Percentiles rank a stretch among this genome's conserved stretches.
phyloP scores from a whole-genome alignment of 1,140 invertebrate species.

The Alviniconcha marisindica region DNA sequence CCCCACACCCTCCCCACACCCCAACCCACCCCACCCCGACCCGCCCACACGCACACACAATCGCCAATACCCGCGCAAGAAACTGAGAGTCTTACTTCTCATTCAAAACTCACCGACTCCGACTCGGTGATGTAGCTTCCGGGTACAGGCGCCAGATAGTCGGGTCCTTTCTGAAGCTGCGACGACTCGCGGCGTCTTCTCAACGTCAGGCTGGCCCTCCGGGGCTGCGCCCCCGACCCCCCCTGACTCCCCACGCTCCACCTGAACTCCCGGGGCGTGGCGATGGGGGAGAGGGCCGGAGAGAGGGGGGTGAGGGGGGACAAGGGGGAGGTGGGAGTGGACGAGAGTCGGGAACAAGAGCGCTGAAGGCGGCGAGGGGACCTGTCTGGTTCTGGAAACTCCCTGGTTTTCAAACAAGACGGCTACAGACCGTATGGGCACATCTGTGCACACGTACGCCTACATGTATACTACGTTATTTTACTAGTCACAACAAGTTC shows the following conservation, averaged over 20 bases:
- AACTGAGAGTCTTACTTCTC: no score
- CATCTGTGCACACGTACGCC: no score
- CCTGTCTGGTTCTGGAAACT: conserved; percentile 23
- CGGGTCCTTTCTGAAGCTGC: neutral
- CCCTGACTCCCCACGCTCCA: neutral
- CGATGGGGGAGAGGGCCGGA: neutral
- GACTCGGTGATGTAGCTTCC: conserved; percentile 23
- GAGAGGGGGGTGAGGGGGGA: neutral
- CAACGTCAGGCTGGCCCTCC: conserved; percentile 9
- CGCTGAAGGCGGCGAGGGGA: neutral
- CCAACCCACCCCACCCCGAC: neutral
- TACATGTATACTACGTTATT: no score
- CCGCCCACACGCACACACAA: no score
- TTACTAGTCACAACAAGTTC: no score
- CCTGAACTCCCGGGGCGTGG: neutral
- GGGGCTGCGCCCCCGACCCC: neutral
- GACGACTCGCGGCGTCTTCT: neutral
- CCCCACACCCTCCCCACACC: neutral
- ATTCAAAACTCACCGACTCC: conserved; percentile 28
- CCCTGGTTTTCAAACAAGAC: no score
- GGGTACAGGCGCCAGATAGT: neutral
- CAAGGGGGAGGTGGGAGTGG: neutral
- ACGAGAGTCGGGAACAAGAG: neutral
- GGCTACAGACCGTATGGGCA: no score
- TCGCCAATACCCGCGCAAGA: no score